Percentiles rank a stretch among this genome's conserved stretches.
Conservation (phyloP, 2,888 invertebrate genomes). For the Pecten maximus region DNA sequence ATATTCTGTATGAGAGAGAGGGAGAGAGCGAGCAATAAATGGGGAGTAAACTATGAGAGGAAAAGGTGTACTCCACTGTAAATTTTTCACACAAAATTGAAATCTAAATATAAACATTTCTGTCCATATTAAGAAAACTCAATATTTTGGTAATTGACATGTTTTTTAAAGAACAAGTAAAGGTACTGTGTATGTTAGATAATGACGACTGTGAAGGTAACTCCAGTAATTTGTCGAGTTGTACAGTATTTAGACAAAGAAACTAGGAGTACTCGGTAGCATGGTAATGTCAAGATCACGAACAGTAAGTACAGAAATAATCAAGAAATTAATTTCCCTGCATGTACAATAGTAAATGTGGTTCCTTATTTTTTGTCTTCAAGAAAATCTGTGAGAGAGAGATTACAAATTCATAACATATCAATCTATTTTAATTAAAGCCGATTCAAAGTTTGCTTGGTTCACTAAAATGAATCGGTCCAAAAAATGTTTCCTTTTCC, state of each 20-base stretch:
- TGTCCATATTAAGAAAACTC: neutral
- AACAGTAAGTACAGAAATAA: constrained; percentile 12
- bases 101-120: neutral
- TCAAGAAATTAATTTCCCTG: neutral
- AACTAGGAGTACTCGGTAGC: neutral
- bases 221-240: neutral
- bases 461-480: neutral
- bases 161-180: neutral
- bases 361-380: neutral
- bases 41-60: too few species aligned
- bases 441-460: neutral
- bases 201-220: neutral
- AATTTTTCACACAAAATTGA: neutral
- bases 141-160: neutral
- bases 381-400: neutral
- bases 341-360: neutral
- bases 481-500: constrained; percentile 15
- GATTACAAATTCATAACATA: neutral
- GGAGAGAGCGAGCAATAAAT: too few species aligned
- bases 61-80: neutral
- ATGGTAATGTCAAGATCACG: neutral
- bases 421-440: neutral
- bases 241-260: neutral
- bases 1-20: neutral
- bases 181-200: neutral